A percentile compares a stretch with the other conserved stretches of the same genome.
phyloP scores from a whole-genome alignment of 2,113 vertebrate genomes.

The Pavo muticus region DNA sequence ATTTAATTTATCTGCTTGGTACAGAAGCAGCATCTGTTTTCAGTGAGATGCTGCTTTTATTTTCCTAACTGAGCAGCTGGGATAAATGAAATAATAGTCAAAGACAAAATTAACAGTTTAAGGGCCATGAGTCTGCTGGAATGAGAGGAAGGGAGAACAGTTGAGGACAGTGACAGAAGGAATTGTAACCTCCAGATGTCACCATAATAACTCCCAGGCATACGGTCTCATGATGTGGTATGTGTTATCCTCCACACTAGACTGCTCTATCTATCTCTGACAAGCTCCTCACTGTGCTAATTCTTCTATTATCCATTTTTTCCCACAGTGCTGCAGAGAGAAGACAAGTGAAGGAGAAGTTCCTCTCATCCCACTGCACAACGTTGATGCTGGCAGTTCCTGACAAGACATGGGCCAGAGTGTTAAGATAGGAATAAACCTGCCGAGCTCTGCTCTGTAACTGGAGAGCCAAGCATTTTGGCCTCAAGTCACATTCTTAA shows the following conservation, averaged over 20 bases:
- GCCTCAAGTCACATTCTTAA: constrained; percentile 62
- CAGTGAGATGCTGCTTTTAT: constrained; percentile 19
- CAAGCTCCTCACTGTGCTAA: not conserved
- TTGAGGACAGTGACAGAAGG: not conserved
- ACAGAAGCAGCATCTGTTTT: constrained; percentile 53
- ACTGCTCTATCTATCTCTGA: not conserved
- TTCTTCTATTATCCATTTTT: not conserved
- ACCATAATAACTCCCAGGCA: not conserved
- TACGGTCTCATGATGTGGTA: not conserved
- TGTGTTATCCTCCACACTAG: not conserved
- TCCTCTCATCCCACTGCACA: not conserved
- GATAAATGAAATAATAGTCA: constrained; percentile 44
- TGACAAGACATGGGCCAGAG: not conserved
- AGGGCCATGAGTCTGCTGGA: not conserved
- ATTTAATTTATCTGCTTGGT: constrained; percentile 18
- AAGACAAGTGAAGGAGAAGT: not conserved
- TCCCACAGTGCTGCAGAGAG: not conserved
- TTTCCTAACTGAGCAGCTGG: not conserved
- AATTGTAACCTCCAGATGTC: not conserved
- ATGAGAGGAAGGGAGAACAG: not conserved
- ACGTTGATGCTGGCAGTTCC: not conserved
- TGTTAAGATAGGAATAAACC: constrained; percentile 45
- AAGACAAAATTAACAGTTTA: constrained; percentile 25
- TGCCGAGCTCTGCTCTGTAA: not conserved
- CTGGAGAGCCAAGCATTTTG: constrained; percentile 52